These are phyloP conservation scores for Gambusia yucatana DNA, from an alignment of 2,797 vertebrate species.

Conservation along the genomic window DNA sequence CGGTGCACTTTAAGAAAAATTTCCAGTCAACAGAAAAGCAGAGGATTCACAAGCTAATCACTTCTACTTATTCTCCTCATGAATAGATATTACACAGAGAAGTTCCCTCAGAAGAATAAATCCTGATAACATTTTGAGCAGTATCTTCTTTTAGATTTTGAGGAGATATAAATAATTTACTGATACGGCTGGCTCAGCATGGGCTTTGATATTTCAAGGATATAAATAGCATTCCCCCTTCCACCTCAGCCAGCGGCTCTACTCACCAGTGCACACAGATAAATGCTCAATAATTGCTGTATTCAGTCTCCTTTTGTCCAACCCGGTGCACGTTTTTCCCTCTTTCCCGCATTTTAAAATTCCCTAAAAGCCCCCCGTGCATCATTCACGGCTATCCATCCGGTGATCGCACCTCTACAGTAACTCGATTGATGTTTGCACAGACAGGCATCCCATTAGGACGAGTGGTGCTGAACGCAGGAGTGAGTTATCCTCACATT, in stretches of 20 bases:
- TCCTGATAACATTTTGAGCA: slow-evolving; percentile 65
- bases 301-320: slow-evolving; percentile 17
- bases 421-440: slow-evolving; percentile 70
- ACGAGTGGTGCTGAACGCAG: slow-evolving; percentile 72
- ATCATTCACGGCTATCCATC: slow-evolving; percentile 55
- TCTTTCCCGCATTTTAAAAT: slow-evolving; percentile 29
- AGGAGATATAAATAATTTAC: slow-evolving; percentile 64
- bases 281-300: slow-evolving; percentile 19
- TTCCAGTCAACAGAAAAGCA: slow-evolving; percentile 49
- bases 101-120: slow-evolving; percentile 54
- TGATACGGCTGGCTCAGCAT: slow-evolving; percentile 32
- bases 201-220: slow-evolving; percentile 40
- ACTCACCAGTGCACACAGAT: slow-evolving; percentile 16
- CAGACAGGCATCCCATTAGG: slow-evolving; percentile 74
- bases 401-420: slow-evolving; percentile 42
- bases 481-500: slow-evolving; percentile 76
- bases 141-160: slow-evolving; percentile 65
- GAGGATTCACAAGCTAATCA: slow-evolving; percentile 60
- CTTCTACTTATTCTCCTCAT: slow-evolving; percentile 72
- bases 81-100: slow-evolving; percentile 79
- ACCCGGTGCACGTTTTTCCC: not conserved
- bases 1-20: slow-evolving; percentile 45
- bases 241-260: slow-evolving; percentile 7
- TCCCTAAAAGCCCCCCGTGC: slow-evolving; percentile 43
- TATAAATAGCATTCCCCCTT: slow-evolving; percentile 30